Conservation (phyloP, 2,113 vertebrate genomes). For the Cyprinodon brontotheroides region DNA sequence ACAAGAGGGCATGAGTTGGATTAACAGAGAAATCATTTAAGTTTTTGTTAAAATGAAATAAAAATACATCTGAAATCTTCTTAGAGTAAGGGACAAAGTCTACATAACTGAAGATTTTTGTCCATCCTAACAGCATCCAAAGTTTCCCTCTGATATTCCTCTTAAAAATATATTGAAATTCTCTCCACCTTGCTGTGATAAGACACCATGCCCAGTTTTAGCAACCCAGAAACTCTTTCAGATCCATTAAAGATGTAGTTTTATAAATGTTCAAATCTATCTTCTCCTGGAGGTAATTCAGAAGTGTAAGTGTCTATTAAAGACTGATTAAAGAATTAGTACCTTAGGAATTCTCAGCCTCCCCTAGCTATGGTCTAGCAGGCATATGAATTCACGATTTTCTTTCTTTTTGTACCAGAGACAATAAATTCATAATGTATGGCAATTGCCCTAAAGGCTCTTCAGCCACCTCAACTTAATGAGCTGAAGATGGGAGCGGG, state of each 20-base stretch:
- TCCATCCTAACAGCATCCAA: constrained; percentile 12
- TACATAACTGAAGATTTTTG: constrained; percentile 4
- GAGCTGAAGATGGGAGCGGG: constrained; percentile 41
- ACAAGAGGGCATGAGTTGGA: constrained; percentile 12
- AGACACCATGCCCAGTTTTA: constrained; percentile 24
- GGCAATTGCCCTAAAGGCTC: constrained; percentile 53
- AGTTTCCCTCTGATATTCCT: not conserved
- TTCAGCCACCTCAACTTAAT: constrained; percentile 61
- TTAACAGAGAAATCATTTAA: not conserved
- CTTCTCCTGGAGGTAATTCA: constrained; percentile 29
- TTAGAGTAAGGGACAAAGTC: not conserved
- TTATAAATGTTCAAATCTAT: constrained; percentile 53
- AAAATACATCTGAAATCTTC: not conserved
- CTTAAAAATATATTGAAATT: constrained; percentile 8
- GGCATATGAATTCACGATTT: constrained; percentile 57
- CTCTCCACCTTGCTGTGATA: constrained; percentile 32
- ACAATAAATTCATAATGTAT: constrained; percentile 66
- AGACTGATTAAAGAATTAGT: constrained; percentile 52
- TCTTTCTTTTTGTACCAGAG: constrained; percentile 63
- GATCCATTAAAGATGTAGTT: constrained; percentile 28
- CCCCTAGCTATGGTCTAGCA: not conserved
- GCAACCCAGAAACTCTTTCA: constrained; percentile 15
- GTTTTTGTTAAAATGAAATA: not conserved
- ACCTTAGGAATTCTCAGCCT: constrained; percentile 42
- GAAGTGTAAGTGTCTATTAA: constrained; percentile 41